phyloP scores from a whole-genome alignment of 1,140 invertebrate species.

The Dreissena rostriformis region DNA sequence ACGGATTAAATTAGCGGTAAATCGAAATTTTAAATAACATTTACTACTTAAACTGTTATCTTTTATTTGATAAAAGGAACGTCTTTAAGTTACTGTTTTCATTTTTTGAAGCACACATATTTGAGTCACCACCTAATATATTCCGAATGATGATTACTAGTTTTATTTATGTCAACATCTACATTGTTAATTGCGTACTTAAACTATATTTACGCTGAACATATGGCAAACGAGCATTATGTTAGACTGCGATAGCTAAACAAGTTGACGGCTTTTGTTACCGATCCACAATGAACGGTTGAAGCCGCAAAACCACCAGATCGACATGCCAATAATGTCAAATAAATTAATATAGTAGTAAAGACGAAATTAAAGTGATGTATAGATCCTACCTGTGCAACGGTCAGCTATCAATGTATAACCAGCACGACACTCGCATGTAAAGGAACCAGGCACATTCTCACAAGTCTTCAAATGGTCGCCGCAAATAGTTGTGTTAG shows the following conservation, averaged over 20 bases:
- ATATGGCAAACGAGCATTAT: not conserved
- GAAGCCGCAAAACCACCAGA: not conserved
- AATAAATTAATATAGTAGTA: not conserved
- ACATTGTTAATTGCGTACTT: too few species aligned
- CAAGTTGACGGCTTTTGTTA: not conserved
- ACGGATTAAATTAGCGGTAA: too few species aligned
- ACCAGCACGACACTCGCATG: conserved; percentile 17
- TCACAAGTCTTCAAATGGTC: not conserved
- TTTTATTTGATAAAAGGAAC: too few species aligned
- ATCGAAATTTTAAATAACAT: too few species aligned
- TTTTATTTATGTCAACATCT: too few species aligned
- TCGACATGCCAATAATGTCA: not conserved
- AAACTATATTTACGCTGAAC: too few species aligned
- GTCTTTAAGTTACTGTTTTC: not conserved
- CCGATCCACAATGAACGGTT: not conserved
- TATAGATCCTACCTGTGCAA: conserved; percentile 6
- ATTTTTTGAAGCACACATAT: not conserved
- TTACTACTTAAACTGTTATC: too few species aligned
- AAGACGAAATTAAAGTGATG: not conserved
- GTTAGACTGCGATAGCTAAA: not conserved
- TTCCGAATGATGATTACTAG: too few species aligned
- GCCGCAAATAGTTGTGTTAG: not conserved
- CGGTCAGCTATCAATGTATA: not conserved
- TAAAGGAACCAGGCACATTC: not conserved
- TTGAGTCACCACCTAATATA: not conserved